Conservation (phyloP, 2,113 vertebrate genomes). For the Dasyprocta punctata region DNA sequence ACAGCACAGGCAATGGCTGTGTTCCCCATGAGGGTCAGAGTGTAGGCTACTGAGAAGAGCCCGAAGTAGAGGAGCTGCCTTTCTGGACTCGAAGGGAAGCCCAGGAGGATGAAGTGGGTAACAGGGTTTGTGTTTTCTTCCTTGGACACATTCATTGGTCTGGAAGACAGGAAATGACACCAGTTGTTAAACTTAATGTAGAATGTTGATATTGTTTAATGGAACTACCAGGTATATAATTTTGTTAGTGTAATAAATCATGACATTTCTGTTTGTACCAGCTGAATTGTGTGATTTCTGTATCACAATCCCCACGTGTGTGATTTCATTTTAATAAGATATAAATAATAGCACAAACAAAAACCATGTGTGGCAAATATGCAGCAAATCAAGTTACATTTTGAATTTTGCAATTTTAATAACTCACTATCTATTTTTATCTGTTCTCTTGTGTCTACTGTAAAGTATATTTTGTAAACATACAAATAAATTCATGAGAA, state of each 20-base stretch:
- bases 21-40: too few relatives aligned
- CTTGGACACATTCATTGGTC: background rate
- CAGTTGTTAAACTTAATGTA: background rate
- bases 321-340: background rate
- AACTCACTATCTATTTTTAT: background rate
- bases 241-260: background rate
- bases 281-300: background rate
- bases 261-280: background rate
- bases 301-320: background rate
- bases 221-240: background rate
- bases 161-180: background rate
- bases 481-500: background rate
- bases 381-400: background rate
- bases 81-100: too few relatives aligned
- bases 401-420: background rate
- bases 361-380: background rate
- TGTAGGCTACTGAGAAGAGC: too few relatives aligned
- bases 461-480: background rate
- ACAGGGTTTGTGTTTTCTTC: too few relatives aligned
- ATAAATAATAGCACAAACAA: background rate
- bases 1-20: too few relatives aligned
- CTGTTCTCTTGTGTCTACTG: background rate
- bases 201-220: background rate
- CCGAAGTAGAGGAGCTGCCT: too few relatives aligned
- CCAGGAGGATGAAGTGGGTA: too few relatives aligned